Evolutionary conservation across 2,113 vertebrate species (phyloP).

Genomic region (Colinus virginianus): DNA sequence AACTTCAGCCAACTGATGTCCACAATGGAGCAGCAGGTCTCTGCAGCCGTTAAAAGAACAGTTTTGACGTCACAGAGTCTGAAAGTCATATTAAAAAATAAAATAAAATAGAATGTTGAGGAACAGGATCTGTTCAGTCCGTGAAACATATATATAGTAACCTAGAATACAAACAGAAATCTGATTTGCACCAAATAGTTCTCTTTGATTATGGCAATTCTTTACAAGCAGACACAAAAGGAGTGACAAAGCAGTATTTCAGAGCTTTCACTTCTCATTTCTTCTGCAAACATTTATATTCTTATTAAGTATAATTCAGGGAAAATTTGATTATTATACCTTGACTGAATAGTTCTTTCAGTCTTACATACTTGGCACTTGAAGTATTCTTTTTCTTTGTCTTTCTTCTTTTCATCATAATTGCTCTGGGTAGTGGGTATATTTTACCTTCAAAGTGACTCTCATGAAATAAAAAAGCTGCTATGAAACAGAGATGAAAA

Average conservation of each 20-base stretch:
- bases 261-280: slow-evolving; percentile 6
- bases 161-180: background rate
- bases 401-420: slow-evolving; percentile 37
- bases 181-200: background rate
- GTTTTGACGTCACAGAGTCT: too few relatives aligned
- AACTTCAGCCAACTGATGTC: too few relatives aligned
- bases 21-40: too few relatives aligned
- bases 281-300: slow-evolving; percentile 1
- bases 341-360: slow-evolving; percentile 22
- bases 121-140: too few relatives aligned
- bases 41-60: too few relatives aligned
- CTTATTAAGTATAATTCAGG: slow-evolving; percentile 22
- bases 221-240: background rate
- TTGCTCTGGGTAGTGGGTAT: slow-evolving; percentile 30
- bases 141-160: background rate
- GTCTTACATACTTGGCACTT: background rate
- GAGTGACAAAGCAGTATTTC: background rate
- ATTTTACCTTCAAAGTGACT: slow-evolving; percentile 35
- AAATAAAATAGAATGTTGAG: too few relatives aligned
- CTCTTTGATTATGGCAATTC: background rate
- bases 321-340: slow-evolving; percentile 3
- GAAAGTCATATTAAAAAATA: too few relatives aligned
- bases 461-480: slow-evolving; percentile 1
- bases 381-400: background rate
- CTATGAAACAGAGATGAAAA: background rate